These are phyloP conservation scores for Poeciliopsis turrubarensis DNA, from an alignment of 2,113 vertebrate genomes.

Conservation along the genomic window DNA sequence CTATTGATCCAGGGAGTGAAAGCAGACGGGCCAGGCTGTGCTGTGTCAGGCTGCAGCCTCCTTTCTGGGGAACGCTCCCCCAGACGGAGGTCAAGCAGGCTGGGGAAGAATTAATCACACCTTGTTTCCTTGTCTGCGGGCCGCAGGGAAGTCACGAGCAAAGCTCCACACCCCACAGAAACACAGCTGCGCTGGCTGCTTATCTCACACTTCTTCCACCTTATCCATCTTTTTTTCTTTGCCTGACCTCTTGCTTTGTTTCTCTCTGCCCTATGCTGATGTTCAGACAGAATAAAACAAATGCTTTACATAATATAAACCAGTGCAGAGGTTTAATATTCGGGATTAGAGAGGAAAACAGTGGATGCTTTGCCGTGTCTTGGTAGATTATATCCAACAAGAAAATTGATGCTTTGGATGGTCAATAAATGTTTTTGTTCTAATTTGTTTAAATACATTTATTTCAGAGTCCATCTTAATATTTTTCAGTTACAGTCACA, in stretches of 20 bases:
- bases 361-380: background rate
- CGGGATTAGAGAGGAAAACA: constrained; percentile 46
- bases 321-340: constrained; percentile 55
- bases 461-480: too few species aligned
- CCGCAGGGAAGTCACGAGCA: constrained; percentile 52
- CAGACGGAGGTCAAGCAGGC: constrained; percentile 63
- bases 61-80: constrained; percentile 48
- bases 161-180: constrained; percentile 52
- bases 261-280: constrained; percentile 42
- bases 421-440: too few species aligned
- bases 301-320: constrained; percentile 42
- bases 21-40: constrained; percentile 36
- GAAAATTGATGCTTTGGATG: background rate
- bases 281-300: constrained; percentile 43
- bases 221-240: constrained; percentile 56
- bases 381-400: background rate
- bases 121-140: constrained; percentile 70
- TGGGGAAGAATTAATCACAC: constrained; percentile 79
- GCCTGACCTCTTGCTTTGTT: constrained; percentile 36
- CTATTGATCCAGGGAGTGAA: constrained; percentile 65
- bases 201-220: constrained; percentile 54
- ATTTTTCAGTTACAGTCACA: too few species aligned
- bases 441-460: too few species aligned
- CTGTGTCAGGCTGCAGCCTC: constrained; percentile 40
- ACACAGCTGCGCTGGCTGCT: constrained; percentile 31